Percentiles rank a stretch among this genome's conserved stretches.
phyloP scores from a whole-genome alignment of 1,140 invertebrate genomes.

The Gonatopus flavifemur region DNA sequence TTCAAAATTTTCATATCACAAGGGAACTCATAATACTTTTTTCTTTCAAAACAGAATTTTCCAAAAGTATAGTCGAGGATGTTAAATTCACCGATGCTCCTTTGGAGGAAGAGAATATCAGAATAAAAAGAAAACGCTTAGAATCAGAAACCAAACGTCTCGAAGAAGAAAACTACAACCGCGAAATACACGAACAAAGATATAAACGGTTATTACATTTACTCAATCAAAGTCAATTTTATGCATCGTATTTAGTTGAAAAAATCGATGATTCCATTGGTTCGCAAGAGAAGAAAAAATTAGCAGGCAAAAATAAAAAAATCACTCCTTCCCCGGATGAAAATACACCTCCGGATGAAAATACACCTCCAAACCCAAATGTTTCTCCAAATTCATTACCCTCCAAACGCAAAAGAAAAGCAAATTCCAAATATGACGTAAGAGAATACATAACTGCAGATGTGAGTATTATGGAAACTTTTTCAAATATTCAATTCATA shows the following conservation, averaged over 20 bases:
- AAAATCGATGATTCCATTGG: slow-evolving; percentile 36
- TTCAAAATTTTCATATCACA: too few species aligned
- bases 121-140: slow-evolving; percentile 5
- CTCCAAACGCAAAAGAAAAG: not conserved
- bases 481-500: too few species aligned
- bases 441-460: slow-evolving; percentile 18
- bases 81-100: slow-evolving; percentile 4
- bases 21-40: too few species aligned
- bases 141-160: slow-evolving; percentile 11
- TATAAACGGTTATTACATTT: slow-evolving; percentile 51
- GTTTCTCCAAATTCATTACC: not conserved
- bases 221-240: slow-evolving; percentile 53
- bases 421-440: slow-evolving; percentile 14
- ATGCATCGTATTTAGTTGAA: slow-evolving; percentile 42
- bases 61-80: not conserved
- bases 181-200: slow-evolving; percentile 32
- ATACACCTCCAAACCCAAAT: too few species aligned
- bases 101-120: not conserved
- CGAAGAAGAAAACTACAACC: slow-evolving; percentile 29
- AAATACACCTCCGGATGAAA: slow-evolving; percentile 21
- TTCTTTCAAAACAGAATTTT: not conserved
- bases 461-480: too few species aligned
- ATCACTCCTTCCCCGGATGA: not conserved
- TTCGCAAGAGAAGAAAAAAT: not conserved
- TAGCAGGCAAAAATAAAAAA: not conserved